phyloP scores from a whole-genome alignment of 2,888 invertebrate genomes.

The Noctua pronuba region DNA sequence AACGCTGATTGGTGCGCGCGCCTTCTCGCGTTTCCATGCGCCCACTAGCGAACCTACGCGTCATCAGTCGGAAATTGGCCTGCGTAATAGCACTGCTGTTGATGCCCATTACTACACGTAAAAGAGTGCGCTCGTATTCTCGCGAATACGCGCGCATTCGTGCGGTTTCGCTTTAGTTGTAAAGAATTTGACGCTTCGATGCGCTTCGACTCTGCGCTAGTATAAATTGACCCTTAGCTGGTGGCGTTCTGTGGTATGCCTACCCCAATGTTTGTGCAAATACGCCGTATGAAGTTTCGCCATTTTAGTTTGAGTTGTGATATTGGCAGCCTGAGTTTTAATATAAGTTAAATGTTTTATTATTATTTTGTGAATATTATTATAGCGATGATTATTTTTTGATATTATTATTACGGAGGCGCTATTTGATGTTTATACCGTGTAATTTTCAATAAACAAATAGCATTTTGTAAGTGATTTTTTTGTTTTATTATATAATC shows the following conservation, averaged over 20 bases:
- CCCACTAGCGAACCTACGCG: too few relatives aligned
- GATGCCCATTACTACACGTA: too few relatives aligned
- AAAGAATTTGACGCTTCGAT: too few relatives aligned
- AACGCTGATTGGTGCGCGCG: too few relatives aligned
- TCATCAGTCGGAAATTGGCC: too few relatives aligned
- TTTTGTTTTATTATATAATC: slow-evolving; percentile 47
- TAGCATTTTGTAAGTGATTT: slow-evolving; percentile 77
- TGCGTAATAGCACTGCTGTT: too few relatives aligned
- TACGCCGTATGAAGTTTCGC: neutral
- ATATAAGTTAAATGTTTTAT: slow-evolving; percentile 33
- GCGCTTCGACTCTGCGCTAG: too few relatives aligned
- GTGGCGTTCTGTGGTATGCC: neutral
- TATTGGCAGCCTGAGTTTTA: slow-evolving; percentile 30
- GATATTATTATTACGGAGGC: slow-evolving; percentile 68
- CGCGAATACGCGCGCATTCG: too few relatives aligned
- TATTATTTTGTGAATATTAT: slow-evolving; percentile 62
- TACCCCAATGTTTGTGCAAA: neutral
- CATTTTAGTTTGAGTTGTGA: slow-evolving; percentile 28
- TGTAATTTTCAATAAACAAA: slow-evolving; percentile 80
- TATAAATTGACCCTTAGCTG: too few relatives aligned
- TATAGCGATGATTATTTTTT: slow-evolving; percentile 72
- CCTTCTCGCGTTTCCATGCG: too few relatives aligned
- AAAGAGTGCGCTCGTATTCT: too few relatives aligned
- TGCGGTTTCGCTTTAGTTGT: too few relatives aligned
- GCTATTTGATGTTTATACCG: slow-evolving; percentile 63